A percentile compares a stretch with the other conserved stretches of the same genome.
phyloP scores from a whole-genome alignment of 92 coral and sea anemone genomes.

The Porites divaricata region DNA sequence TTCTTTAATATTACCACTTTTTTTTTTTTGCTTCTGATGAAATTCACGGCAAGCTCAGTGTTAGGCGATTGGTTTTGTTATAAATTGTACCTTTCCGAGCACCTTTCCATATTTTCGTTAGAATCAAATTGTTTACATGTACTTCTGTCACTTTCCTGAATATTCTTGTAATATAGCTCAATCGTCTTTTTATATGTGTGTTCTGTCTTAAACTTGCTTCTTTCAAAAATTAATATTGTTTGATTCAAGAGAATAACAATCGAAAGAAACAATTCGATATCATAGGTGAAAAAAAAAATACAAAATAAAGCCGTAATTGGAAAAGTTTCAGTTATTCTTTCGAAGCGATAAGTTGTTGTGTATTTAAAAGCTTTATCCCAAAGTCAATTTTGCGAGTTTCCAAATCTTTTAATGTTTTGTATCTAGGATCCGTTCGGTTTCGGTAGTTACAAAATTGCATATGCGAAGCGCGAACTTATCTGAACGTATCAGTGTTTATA shows the following conservation, averaged over 20 bases:
- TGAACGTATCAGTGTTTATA: constrained; percentile 2
- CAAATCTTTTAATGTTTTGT: not conserved
- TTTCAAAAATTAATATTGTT: not conserved
- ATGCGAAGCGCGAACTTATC: constrained; percentile 7
- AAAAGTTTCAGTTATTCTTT: constrained; percentile 9
- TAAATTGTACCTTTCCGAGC: not conserved
- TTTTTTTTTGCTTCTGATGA: not conserved
- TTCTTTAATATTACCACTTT: not conserved
- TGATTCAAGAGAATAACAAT: not conserved
- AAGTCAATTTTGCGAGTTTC: not conserved
- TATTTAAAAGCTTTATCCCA: not conserved
- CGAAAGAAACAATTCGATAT: not conserved
- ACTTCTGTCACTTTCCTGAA: not conserved
- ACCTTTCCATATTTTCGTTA: constrained; percentile 12
- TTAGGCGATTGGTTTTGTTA: constrained; percentile 10
- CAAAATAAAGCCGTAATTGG: constrained; percentile 10
- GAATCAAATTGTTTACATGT: constrained; percentile 24
- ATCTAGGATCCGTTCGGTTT: too few species aligned
- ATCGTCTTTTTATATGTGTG: too few species aligned
- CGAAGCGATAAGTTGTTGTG: constrained; percentile 9
- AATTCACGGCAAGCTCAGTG: not conserved
- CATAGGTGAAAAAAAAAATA: not conserved
- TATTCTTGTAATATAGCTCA: constrained; percentile 13
- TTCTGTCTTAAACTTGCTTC: not conserved
- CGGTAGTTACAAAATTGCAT: not conserved